A percentile compares a stretch with the other conserved stretches of the same genome.
Evolutionary conservation across 2,888 invertebrate species (phyloP).

Genomic region (Xestia xanthographa): DNA sequence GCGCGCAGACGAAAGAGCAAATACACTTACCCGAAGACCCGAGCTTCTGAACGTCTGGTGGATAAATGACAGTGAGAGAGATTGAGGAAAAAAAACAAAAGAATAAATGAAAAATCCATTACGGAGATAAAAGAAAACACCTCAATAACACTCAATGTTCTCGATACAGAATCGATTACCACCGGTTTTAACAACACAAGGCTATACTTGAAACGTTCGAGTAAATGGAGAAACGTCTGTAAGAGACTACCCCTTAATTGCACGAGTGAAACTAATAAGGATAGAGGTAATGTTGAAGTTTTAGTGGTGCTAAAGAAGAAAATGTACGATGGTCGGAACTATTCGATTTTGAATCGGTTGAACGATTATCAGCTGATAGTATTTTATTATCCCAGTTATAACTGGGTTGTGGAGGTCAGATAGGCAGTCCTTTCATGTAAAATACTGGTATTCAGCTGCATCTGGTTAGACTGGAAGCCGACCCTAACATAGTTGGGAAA

Average conservation of each 20-base stretch:
- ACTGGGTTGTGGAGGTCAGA: too few species aligned
- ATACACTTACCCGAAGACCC: conserved; percentile 50
- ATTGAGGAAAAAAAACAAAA: conserved; percentile 64
- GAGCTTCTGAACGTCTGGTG: conserved; percentile 51
- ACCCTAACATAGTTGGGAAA: too few species aligned
- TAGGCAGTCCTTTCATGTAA: too few species aligned
- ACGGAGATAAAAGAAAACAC: conserved; percentile 73
- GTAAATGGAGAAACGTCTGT: conserved; percentile 67
- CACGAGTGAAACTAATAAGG: conserved; percentile 66
- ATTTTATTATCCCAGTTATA: too few species aligned
- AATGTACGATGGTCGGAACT: conserved; percentile 13
- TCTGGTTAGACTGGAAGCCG: too few species aligned
- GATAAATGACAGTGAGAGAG: conserved; percentile 47
- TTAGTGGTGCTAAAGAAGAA: conserved; percentile 39
- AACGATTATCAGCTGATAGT: not conserved
- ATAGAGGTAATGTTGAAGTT: conserved; percentile 60
- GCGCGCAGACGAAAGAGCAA: conserved; percentile 43
- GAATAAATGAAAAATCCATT: conserved; percentile 74
- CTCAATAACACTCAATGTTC: conserved; percentile 71
- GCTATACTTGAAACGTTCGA: conserved; percentile 64
- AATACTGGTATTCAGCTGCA: too few species aligned
- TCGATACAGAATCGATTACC: conserved; percentile 71
- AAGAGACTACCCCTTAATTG: conserved; percentile 61
- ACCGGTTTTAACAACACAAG: conserved; percentile 69
- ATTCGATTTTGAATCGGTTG: conserved; percentile 8